phyloP scores from a whole-genome alignment of 2,113 vertebrate genomes.

The Manacus vitellinus region DNA sequence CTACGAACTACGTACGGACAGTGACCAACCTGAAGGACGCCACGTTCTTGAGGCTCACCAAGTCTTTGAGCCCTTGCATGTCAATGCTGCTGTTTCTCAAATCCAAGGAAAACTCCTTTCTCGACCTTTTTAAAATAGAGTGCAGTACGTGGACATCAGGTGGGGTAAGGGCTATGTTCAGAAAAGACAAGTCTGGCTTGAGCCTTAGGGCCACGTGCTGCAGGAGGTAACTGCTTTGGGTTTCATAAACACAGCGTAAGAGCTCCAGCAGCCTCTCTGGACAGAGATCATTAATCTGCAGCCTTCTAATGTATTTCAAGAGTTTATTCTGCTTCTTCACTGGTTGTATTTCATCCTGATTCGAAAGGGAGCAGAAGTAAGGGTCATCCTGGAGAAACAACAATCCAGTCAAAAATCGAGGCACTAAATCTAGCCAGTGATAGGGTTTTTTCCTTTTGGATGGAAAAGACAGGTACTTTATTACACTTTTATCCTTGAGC shows the following conservation, averaged over 20 bases:
- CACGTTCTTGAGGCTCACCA: slow-evolving; percentile 81
- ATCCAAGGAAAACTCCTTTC: slow-evolving; percentile 80
- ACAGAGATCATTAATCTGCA: slow-evolving; percentile 69
- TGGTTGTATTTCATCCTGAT: background rate
- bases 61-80: slow-evolving; percentile 77
- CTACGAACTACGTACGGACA: background rate
- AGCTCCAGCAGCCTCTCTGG: slow-evolving; percentile 81
- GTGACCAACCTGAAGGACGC: slow-evolving; percentile 81
- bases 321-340: slow-evolving; percentile 77
- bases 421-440: slow-evolving; percentile 83
- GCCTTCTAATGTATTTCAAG: slow-evolving; percentile 72
- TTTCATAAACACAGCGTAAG: slow-evolving; percentile 84
- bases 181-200: slow-evolving; percentile 78
- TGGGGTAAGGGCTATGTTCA: slow-evolving; percentile 76
- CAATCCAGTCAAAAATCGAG: slow-evolving; percentile 81
- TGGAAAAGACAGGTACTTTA: slow-evolving; percentile 73
- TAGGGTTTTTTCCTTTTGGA: slow-evolving; percentile 80
- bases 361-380: slow-evolving; percentile 40
- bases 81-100: slow-evolving; percentile 81
- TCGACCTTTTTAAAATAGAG: slow-evolving; percentile 70
- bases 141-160: slow-evolving; percentile 79
- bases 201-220: slow-evolving; percentile 75
- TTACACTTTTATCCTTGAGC: slow-evolving; percentile 78
- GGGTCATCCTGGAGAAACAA: slow-evolving; percentile 73
- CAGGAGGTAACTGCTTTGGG: slow-evolving; percentile 60